Evolutionary conservation across 2,797 vertebrate species (phyloP).

Genomic region (Anabacerthia variegaticeps): DNA sequence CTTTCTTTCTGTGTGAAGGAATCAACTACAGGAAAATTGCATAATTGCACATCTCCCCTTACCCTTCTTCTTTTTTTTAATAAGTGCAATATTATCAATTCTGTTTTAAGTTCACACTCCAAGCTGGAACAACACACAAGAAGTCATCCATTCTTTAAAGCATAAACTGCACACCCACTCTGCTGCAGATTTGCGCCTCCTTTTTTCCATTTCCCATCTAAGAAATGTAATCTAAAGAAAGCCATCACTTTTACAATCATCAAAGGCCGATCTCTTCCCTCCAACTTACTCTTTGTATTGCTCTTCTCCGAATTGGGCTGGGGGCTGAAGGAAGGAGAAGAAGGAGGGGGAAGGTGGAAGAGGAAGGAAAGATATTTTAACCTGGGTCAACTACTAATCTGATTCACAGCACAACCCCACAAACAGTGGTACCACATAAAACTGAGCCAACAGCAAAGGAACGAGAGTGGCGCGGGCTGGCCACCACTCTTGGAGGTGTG

Average conservation of each 20-base stretch:
- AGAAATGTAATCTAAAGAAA: slow-evolving; percentile 4
- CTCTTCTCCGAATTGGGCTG: background rate
- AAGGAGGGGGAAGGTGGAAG: background rate
- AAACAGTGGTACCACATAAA: background rate
- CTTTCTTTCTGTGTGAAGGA: background rate
- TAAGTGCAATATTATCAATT: slow-evolving; percentile 35
- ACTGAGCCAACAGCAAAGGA: background rate
- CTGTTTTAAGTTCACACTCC: background rate
- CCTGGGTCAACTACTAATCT: background rate
- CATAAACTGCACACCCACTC: background rate
- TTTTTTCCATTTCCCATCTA: background rate
- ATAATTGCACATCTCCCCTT: background rate
- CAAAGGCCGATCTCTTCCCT: background rate
- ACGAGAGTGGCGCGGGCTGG: fast-evolving
- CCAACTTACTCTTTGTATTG: background rate
- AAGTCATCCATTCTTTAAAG: background rate
- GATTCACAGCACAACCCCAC: background rate
- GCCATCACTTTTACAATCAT: background rate
- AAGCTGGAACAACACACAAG: background rate
- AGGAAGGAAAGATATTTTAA: background rate
- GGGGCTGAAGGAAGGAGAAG: background rate
- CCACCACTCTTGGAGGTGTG: background rate
- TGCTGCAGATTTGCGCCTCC: background rate
- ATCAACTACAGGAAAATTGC: background rate
- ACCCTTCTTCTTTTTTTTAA: background rate